Conservation (phyloP, 2,888 invertebrate species). For the Deladenus siricidicola region DNA sequence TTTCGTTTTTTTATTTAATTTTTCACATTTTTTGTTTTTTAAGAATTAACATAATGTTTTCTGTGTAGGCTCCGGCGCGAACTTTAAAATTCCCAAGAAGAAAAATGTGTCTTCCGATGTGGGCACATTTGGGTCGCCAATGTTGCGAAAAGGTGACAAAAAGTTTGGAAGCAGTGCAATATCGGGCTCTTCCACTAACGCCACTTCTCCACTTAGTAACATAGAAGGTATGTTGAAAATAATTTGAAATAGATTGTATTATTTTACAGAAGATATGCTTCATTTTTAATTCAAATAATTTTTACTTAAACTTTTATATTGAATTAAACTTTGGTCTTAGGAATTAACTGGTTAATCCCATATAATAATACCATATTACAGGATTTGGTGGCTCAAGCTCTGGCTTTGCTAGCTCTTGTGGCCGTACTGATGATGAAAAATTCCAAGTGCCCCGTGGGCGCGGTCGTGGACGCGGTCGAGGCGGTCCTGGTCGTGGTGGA, state of each 20-base stretch:
- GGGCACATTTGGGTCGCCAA: not conserved
- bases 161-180: not conserved
- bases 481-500: constrained; percentile 1
- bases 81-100: not conserved
- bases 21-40: not conserved
- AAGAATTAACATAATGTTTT: not conserved
- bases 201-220: too few species aligned
- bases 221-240: too few species aligned
- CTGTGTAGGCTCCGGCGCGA: not conserved
- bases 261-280: too few species aligned
- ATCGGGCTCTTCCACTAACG: too few species aligned
- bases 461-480: constrained; percentile 3
- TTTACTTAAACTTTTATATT: not conserved
- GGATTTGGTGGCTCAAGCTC: too few species aligned
- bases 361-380: not conserved
- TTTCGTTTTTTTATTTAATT: not conserved
- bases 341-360: too few species aligned
- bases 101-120: too few species aligned
- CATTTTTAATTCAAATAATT: too few species aligned
- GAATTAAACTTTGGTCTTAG: constrained; percentile 21
- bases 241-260: too few species aligned
- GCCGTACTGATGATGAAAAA: constrained; percentile 5
- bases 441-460: constrained; percentile 8
- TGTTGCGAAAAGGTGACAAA: not conserved
- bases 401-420: too few species aligned